Conservation (phyloP, 2,797 vertebrate genomes). For the Thunnus albacares region DNA sequence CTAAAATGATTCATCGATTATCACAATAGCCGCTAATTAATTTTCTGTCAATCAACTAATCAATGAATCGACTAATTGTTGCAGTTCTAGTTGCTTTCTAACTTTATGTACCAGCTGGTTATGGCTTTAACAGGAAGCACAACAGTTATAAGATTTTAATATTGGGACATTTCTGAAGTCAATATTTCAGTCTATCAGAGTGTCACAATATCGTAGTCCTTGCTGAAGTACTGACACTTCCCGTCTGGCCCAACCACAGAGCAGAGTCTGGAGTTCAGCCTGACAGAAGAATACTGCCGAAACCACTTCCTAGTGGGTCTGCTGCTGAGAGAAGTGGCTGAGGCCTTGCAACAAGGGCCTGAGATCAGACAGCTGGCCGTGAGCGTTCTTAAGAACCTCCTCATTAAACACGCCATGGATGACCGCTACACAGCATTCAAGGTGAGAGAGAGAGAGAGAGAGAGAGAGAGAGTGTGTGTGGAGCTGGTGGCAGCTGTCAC, state of each 20-base stretch:
- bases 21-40: background rate
- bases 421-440: slow-evolving; percentile 92
- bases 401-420: slow-evolving; percentile 96
- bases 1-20: too few species aligned
- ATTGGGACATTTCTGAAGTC: background rate
- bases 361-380: slow-evolving; percentile 94
- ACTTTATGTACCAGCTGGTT: background rate
- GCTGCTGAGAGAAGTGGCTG: slow-evolving; percentile 92
- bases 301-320: slow-evolving; percentile 97
- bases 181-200: background rate
- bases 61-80: too few species aligned
- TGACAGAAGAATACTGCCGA: slow-evolving; percentile 96
- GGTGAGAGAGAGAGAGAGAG: slow-evolving; percentile 81
- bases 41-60: too few species aligned
- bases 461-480: too few species aligned
- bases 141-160: background rate
- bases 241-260: slow-evolving; percentile 84
- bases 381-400: slow-evolving; percentile 93
- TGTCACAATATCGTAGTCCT: background rate
- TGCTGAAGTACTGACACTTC: background rate
- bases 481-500: too few species aligned
- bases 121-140: background rate
- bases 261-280: slow-evolving; percentile 93
- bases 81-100: background rate
- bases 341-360: slow-evolving; percentile 91